Base-by-base conservation (phyloP, 2,113 vertebrate species). In the Menura novaehollandiae region DNA sequence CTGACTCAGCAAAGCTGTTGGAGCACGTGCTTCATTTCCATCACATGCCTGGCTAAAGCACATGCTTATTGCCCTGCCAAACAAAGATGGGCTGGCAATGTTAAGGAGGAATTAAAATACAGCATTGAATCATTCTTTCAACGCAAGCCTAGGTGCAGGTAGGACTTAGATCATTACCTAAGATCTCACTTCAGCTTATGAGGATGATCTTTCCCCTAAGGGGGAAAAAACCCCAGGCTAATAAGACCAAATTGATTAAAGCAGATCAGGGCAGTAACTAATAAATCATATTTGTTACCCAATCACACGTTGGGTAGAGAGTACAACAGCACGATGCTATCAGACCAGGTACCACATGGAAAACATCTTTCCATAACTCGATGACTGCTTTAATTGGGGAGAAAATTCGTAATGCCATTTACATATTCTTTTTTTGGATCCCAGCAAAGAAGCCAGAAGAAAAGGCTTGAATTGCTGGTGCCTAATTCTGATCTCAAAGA, bases 401-500 rank as follows among this genome's bases (percentile, higher is more conserved):
- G 95, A 73, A 97, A 97, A 86, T 83, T 80, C 43, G 82, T 89
- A 92, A 52, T 49, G 66, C 13, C 2, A 86, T 92, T 94, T 88
- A 95, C 91, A 96, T 94, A 60, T 58, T 92, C 60, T 88, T 96
- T 68, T 84, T 53, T 77, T 62, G 49, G 92, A 90, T 72, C 66
- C 64, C 85, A 72, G 79, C 24, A 56, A 93, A 84, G 79, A 80
- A 89, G 44, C 56, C 64, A 64, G 60, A 88, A 95, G 77, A 91
- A 95, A 95, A 92, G 86, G 37, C 80, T 89, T 87, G 60, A 60
- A 21, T 87, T 91, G 73, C 73, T 88, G 68, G 43, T 90, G 72
- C 60, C 85, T 92, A 75, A 94, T 95, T 89, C 86, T 87, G 86
- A 94, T 94, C 73, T 94, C 88, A 94, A 63, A 89, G 76, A 86